Evolutionary conservation across 2,113 vertebrate species (phyloP), one percentile per base, ranked within the genome.

Genomic region (Canis aureus): DNA sequence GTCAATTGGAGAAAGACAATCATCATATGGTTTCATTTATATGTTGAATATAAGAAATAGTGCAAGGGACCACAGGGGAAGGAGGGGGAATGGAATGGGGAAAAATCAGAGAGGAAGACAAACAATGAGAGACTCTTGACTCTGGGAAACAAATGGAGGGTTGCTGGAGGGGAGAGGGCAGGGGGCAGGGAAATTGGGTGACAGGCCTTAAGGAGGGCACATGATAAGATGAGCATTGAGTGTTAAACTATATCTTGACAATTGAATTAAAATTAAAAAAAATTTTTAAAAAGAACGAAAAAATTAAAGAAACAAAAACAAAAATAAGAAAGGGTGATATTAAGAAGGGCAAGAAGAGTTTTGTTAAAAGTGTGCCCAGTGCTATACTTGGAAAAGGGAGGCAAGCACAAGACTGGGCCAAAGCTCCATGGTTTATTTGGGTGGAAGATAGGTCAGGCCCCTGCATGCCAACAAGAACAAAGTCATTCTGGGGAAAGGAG

Each of bases 261-360:
- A 17, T n/a, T 67, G 66, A 67, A n/a, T 67, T 67, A 32, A 67
- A 67, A 67, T 67, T n/a, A 29, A 1, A 8, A 67, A 67, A 67
- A 67, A 32, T 7, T 43, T 67, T 13, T 32, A 16, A 32, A 67
- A 32, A 43, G 43, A 43, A 43, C 7, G 43, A 67, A 67, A 67
- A 67, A 32, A 43, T 43, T 67, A 67, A 32, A 32, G 16, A 67
- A 32, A 15, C 32, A 67, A 67, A 17, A 29, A 67, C 32, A 32
- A 67, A 67, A 67, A 67, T 98, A 79, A 98, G 97, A 95, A 99
- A 99, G 99, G 98, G 99, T 96, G 99, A 99, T 93, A 49, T 98
- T 64, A 99, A 99, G 93, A 99, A 99, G 92, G 99, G 99, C 94
- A 99, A 99, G 98, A 99, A 99, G 97, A 97, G 98, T 62, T 99